These are phyloP conservation scores for Palythoa heliodiscus DNA, from an alignment of 92 coral and sea anemone species.

Conservation along the genomic window DNA sequence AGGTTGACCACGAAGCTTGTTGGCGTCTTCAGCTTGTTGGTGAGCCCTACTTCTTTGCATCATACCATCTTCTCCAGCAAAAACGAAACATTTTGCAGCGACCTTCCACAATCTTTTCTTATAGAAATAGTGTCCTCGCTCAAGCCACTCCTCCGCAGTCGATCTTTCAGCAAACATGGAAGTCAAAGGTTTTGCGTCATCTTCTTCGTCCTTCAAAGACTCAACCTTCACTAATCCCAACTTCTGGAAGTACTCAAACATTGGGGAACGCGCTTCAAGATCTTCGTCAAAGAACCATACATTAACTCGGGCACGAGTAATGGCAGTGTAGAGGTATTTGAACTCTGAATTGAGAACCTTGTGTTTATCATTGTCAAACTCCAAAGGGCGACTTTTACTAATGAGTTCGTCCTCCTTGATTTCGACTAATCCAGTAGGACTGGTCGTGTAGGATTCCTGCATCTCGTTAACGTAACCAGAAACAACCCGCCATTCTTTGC, in stretches of 20 bases:
- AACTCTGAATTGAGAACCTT: slow-evolving; percentile 78
- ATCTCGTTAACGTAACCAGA: slow-evolving; percentile 47
- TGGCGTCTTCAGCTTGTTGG: slow-evolving; percentile 69
- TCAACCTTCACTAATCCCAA: slow-evolving; percentile 62
- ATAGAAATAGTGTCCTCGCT: slow-evolving; percentile 68
- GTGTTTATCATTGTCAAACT: slow-evolving; percentile 70
- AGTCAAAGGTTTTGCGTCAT: slow-evolving; percentile 45
- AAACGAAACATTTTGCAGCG: slow-evolving; percentile 62
- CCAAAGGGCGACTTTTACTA: slow-evolving; percentile 55
- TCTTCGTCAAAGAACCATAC: slow-evolving; percentile 85
- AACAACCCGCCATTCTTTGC: slow-evolving; percentile 76
- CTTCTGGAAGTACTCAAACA: slow-evolving; percentile 72
- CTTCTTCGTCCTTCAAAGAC: slow-evolving; percentile 45
- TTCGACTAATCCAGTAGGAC: slow-evolving; percentile 57
- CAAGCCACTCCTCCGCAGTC: slow-evolving; percentile 64
- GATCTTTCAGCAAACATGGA: slow-evolving; percentile 73
- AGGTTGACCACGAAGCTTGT: slow-evolving; percentile 51
- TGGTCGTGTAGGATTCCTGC: slow-evolving; percentile 1
- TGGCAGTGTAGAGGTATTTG: slow-evolving; percentile 78
- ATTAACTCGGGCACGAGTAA: slow-evolving; percentile 77
- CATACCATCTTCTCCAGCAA: slow-evolving; percentile 65
- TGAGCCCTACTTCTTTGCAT: slow-evolving; percentile 68
- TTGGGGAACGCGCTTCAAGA: slow-evolving; percentile 66
- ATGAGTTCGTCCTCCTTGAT: slow-evolving; percentile 47
- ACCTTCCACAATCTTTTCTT: slow-evolving; percentile 61